Evolutionary conservation across 1,140 invertebrate genomes (phyloP), one percentile per base, ranked within the genome.

Genomic region (Branchinecta lindahli): DNA sequence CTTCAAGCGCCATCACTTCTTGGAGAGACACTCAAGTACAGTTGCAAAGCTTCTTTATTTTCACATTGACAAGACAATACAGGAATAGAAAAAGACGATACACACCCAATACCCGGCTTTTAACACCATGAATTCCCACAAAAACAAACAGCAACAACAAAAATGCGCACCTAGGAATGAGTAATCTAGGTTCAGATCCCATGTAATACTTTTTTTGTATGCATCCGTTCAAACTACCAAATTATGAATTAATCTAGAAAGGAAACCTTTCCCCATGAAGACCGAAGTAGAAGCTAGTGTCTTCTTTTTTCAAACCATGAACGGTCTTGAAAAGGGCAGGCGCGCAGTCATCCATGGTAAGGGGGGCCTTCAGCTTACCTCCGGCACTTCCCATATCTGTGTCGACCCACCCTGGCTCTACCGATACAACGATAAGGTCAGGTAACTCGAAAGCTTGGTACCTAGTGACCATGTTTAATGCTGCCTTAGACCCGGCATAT

Each of bases 311-410:
- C 52, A 61, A 20, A 20, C 52, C 52, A 12, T 61, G 12, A 15
- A 61, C 18, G 2, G 52, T 61, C 12, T 61, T 61, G 52, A 61
- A 12, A 61, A 61, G 52, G 12, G 12, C 18, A 61, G 52, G 52
- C 12, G 52, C 52, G 18, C 52, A 61, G 52, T 61, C 52, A 61
- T 15, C 12, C 52, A 61, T 61, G 12, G 52, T 61, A 61, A 61
- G 52, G 18, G 52, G 52, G 18, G 52, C 12, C 18, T 61, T 61
- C 12, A 61, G 12, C 52, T 61, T 61, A 12, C 52, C 52, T 20
- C 52, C 52, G 12, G 52, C 52, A 61, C 18, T 61, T 61, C 52
- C 52, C 52, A 61, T 61, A 6, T 61, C 52, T 61, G 52, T 61
- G 18, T 61, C 52, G 12, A 61, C 52, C 52, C 52, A 61, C 12